Conservation (phyloP, 2,888 invertebrate genomes). For the Dichetophora obliterata region DNA sequence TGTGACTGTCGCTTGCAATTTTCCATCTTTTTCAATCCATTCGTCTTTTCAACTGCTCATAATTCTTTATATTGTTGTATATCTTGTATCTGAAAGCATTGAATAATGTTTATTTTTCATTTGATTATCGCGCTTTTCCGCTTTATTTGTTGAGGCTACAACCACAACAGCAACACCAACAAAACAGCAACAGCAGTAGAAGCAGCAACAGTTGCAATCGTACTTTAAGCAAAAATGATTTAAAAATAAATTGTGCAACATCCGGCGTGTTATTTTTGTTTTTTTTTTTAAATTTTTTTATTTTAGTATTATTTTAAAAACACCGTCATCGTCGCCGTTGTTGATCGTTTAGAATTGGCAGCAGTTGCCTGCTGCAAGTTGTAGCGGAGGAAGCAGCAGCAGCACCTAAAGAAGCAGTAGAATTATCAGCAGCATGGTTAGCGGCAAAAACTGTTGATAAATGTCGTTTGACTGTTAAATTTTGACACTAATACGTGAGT, state of each 20-base stretch:
- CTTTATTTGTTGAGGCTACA: constrained; percentile 23
- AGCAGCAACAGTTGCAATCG: constrained; percentile 15
- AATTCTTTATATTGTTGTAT: constrained; percentile 5
- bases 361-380: neutral
- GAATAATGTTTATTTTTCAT: constrained; percentile 30
- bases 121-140: constrained; percentile 35
- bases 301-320: too few relatives aligned
- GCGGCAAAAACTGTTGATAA: constrained; percentile 15
- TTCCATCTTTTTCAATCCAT: constrained; percentile 14
- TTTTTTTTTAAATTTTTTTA: neutral
- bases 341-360: neutral
- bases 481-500: constrained; percentile 33
- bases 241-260: constrained; percentile 28
- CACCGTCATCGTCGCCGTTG: neutral
- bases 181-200: constrained; percentile 7
- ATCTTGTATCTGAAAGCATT: neutral
- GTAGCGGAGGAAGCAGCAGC: constrained; percentile 1
- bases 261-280: constrained; percentile 20
- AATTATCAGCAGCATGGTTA: neutral
- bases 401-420: neutral
- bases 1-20: constrained; percentile 4
- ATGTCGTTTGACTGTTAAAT: constrained; percentile 31
- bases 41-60: constrained; percentile 22
- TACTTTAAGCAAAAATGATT: constrained; percentile 4
- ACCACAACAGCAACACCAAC: constrained; percentile 24